Evolutionary conservation across 2,113 vertebrate genomes (phyloP).

Genomic region (Thamnaconus septentrionalis): DNA sequence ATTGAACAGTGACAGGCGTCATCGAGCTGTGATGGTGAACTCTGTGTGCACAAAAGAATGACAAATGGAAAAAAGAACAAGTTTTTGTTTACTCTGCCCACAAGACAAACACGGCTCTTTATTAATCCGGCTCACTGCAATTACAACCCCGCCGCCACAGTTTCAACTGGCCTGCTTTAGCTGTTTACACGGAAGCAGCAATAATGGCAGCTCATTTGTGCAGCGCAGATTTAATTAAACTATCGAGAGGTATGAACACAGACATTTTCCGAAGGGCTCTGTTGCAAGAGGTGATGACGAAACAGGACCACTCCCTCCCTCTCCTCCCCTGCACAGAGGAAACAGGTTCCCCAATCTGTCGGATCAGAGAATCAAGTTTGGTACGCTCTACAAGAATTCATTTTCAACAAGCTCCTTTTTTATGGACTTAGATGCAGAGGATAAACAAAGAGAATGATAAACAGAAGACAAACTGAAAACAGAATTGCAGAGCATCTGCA

Average conservation of each 20-base stretch:
- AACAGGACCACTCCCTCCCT: background rate
- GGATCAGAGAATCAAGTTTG: background rate
- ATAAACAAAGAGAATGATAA: background rate
- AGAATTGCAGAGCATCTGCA: no score
- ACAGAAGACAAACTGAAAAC: no score
- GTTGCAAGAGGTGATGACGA: background rate
- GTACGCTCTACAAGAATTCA: background rate
- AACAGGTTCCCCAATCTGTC: background rate
- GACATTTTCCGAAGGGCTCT: background rate
- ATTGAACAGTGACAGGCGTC: no score
- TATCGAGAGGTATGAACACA: background rate
- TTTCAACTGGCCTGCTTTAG: background rate
- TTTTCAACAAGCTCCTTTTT: background rate
- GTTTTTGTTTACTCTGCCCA: background rate
- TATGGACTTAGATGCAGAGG: background rate
- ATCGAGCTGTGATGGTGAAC: no score
- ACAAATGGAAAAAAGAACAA: no score
- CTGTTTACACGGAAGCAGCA: constrained; percentile 16
- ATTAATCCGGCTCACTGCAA: background rate
- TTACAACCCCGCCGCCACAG: background rate
- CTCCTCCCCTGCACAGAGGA: background rate
- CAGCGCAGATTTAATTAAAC: background rate
- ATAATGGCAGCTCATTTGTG: constrained; percentile 5
- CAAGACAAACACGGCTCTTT: background rate
- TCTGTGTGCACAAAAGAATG: no score